A percentile compares a stretch with the other conserved stretches of the same genome.
These are phyloP conservation scores for Columba janthina DNA, from an alignment of 2,113 vertebrate species.

Conservation along the genomic window DNA sequence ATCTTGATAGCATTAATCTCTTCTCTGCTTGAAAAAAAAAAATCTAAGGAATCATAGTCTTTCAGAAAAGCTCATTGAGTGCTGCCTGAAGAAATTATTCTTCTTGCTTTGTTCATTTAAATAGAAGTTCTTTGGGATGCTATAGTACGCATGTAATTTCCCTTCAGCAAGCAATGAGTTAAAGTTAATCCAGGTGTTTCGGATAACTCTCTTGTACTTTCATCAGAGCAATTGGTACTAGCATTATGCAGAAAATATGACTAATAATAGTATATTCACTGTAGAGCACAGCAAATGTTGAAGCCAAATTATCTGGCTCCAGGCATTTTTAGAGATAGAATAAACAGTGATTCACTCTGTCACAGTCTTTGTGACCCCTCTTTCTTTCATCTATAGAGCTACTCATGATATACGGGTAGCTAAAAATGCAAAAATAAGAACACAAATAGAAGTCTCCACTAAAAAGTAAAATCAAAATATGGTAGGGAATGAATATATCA, in stretches of 20 bases:
- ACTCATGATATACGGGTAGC: not conserved
- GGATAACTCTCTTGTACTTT: not conserved
- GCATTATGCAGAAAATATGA: not conserved
- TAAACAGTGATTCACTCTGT: constrained; percentile 37
- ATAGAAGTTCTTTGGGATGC: not conserved
- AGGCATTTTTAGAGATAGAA: constrained; percentile 12
- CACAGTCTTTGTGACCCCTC: not conserved
- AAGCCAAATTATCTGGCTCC: constrained; percentile 11
- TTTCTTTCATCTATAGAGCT: not conserved
- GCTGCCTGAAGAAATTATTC: not conserved
- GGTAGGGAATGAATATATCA: not conserved
- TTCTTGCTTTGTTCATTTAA: not conserved
- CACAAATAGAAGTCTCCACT: not conserved
- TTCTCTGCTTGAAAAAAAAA: not conserved
- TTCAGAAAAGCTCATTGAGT: not conserved
- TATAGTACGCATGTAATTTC: not conserved
- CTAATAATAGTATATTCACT: not conserved
- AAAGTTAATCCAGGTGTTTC: not conserved
- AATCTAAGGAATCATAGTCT: not conserved
- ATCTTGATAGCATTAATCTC: not conserved
- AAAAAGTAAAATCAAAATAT: not conserved
- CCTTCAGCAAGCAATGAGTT: not conserved
- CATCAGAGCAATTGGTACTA: not conserved
- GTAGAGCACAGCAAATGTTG: not conserved
- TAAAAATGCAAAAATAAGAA: not conserved